Evolutionary conservation across 2,888 invertebrate genomes (phyloP).

Genomic region (Drepana falcataria): DNA sequence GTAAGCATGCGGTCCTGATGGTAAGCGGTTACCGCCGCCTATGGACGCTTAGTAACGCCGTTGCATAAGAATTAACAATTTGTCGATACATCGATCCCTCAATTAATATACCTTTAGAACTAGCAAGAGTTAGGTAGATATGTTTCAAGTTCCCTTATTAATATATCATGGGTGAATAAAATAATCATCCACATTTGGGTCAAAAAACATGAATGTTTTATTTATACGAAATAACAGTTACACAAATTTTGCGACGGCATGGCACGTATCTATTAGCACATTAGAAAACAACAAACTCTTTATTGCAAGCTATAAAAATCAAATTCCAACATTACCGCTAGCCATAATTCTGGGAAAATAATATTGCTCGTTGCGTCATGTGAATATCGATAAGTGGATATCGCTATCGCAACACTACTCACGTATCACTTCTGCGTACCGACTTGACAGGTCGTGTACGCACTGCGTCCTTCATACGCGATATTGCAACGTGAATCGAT

Average conservation of each 20-base stretch:
- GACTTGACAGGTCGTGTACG: conserved; percentile 20
- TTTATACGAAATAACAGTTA: not conserved
- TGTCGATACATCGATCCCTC: too few species aligned
- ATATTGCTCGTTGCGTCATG: conserved; percentile 27
- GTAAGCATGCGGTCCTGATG: too few species aligned
- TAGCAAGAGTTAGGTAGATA: too few species aligned
- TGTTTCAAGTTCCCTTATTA: too few species aligned
- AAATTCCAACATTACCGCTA: conserved; percentile 30
- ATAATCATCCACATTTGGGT: not conserved
- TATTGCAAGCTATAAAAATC: conserved; percentile 14
- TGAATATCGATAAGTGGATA: conserved; percentile 31
- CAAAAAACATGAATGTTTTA: not conserved
- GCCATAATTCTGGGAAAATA: conserved; percentile 31
- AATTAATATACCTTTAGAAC: too few species aligned
- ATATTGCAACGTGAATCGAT: not conserved
- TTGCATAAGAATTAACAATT: too few species aligned
- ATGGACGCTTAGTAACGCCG: too few species aligned
- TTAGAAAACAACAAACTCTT: conserved; percentile 4
- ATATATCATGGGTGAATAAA: not conserved
- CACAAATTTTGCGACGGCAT: not conserved
- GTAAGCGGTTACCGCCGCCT: too few species aligned
- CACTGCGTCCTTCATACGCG: conserved; percentile 2
- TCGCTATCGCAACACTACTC: conserved; percentile 33
- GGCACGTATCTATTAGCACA: conserved; percentile 3
- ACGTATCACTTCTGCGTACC: conserved; percentile 27